Conservation (phyloP, 2,888 invertebrate species). For the Abrostola triplasia region DNA sequence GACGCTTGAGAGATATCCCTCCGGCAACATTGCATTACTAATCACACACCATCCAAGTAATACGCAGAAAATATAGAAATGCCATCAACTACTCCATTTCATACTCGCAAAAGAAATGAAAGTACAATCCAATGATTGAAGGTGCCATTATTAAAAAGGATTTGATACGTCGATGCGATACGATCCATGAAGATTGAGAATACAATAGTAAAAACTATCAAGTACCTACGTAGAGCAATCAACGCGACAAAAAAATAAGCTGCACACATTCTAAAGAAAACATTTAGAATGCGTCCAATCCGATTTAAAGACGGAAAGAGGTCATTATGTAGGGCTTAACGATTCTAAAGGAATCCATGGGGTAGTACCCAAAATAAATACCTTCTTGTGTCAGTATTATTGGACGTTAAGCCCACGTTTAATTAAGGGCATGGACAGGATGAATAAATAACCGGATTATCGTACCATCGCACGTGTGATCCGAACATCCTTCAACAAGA, state of each 20-base stretch:
- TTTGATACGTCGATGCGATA: slow-evolving; percentile 12
- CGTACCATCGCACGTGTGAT: slow-evolving; percentile 75
- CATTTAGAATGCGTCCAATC: slow-evolving; percentile 40
- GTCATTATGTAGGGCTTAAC: slow-evolving; percentile 73
- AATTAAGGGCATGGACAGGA: slow-evolving; percentile 74
- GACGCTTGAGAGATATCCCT: slow-evolving; percentile 39
- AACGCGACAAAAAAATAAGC: slow-evolving; percentile 36
- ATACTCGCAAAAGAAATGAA: slow-evolving; percentile 39
- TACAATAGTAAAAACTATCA: slow-evolving; percentile 23
- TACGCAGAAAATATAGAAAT: slow-evolving; percentile 37
- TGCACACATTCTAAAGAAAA: slow-evolving; percentile 44
- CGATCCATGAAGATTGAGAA: slow-evolving; percentile 15
- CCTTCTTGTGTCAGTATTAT: slow-evolving; percentile 69
- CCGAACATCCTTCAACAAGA: slow-evolving; percentile 59
- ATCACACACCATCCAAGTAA: slow-evolving; percentile 30
- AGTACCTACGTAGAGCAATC: slow-evolving; percentile 28
- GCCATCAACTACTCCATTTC: slow-evolving; percentile 37
- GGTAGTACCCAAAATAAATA: slow-evolving; percentile 73
- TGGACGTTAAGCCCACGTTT: slow-evolving; percentile 69
- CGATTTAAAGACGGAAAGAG: slow-evolving; percentile 65
- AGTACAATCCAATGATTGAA: slow-evolving; percentile 31
- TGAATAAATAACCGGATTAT: slow-evolving; percentile 85
- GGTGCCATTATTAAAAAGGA: slow-evolving; percentile 19
- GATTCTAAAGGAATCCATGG: slow-evolving; percentile 63
- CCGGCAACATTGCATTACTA: slow-evolving; percentile 37